These are phyloP conservation scores for Coenonympha arcania DNA, from an alignment of 2,888 invertebrate genomes.

Conservation along the genomic window DNA sequence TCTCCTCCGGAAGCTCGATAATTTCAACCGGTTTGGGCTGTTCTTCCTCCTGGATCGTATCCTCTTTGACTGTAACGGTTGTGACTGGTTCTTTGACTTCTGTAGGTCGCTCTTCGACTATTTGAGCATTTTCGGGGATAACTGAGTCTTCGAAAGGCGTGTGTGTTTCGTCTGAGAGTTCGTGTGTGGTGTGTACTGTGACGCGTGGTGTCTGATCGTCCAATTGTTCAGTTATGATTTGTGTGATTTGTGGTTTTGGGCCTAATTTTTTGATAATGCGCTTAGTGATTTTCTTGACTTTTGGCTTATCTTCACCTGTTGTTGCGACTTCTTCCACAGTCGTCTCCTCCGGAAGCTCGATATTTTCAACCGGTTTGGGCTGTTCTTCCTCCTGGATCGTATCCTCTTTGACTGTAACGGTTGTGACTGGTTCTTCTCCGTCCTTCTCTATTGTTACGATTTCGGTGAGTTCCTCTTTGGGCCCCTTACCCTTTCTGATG, in stretches of 20 bases:
- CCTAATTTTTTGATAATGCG: constrained; percentile 32
- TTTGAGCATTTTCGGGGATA: background rate
- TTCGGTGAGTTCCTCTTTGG: background rate
- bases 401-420: background rate
- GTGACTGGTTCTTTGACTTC: background rate
- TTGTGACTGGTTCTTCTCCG: background rate
- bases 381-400: background rate
- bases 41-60: background rate
- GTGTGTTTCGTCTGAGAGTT: background rate
- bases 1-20: background rate
- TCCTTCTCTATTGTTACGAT: background rate
- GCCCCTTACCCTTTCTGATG: background rate
- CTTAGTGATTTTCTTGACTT: constrained; percentile 28
- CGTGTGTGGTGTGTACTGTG: background rate
- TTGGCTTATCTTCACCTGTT: constrained; percentile 40
- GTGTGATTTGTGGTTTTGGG: background rate
- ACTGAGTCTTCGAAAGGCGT: background rate
- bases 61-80: background rate
- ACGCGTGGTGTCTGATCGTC: background rate
- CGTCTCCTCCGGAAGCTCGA: constrained; percentile 46
- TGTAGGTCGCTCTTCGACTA: background rate
- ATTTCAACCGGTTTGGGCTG: background rate
- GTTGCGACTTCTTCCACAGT: constrained; percentile 30
- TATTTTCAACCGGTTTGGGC: background rate
- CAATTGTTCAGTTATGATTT: background rate